Conservation (phyloP, 2,113 vertebrate species). For the Pseudorhombus dupliciocellatus region DNA sequence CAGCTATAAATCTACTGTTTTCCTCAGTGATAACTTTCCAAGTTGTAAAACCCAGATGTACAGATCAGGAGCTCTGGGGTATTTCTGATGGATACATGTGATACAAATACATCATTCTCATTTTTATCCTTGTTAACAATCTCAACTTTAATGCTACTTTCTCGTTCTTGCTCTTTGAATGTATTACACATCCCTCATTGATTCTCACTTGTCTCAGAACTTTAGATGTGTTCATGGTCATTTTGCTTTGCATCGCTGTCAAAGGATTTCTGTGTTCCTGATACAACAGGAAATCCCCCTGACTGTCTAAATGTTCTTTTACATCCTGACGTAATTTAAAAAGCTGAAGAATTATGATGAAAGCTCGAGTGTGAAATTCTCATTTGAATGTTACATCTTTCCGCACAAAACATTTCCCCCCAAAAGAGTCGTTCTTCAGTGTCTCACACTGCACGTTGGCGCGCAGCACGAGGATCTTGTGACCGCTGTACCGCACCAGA, state of each 20-base stretch:
- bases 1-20: neutral
- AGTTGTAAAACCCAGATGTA: neutral
- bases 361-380: neutral
- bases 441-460: constrained; percentile 20
- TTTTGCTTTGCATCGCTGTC: neutral
- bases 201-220: neutral
- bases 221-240: neutral
- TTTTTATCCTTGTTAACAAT: neutral
- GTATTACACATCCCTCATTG: neutral
- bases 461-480: constrained; percentile 20
- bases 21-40: neutral
- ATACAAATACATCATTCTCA: neutral
- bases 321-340: neutral
- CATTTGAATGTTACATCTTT: constrained; percentile 3
- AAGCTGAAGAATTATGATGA: neutral
- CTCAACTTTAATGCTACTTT: neutral
- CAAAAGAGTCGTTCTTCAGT: constrained; percentile 18
- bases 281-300: neutral
- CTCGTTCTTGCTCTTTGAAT: neutral
- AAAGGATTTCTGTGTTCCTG: neutral
- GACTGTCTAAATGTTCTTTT: neutral
- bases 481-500: constrained; percentile 35
- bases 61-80: neutral
- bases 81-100: neutral
- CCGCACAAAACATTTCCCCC: neutral